Percentiles rank a stretch among this genome's conserved stretches.
phyloP scores from a whole-genome alignment of 2,888 invertebrate species.

The Lycia hirtaria region DNA sequence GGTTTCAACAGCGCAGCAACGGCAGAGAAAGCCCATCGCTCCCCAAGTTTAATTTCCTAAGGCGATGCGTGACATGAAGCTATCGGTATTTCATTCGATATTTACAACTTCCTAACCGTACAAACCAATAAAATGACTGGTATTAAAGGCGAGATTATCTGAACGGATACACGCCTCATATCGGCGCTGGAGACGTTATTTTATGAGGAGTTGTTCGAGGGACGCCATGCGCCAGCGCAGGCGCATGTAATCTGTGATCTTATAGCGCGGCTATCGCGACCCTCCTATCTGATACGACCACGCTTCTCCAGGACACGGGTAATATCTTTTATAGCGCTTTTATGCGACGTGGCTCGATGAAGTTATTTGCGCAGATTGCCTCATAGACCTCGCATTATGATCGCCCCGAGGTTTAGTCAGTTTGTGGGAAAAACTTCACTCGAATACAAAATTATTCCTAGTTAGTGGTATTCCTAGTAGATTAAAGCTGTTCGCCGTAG shows the following conservation, averaged over 20 bases:
- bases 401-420: conserved; percentile 32
- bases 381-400: conserved; percentile 45
- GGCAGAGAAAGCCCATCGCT: conserved; percentile 24
- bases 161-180: conserved; percentile 59
- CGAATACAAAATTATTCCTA: neutral
- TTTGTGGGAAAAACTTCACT: conserved; percentile 36
- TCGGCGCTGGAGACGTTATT: conserved; percentile 57
- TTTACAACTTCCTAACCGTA: conserved; percentile 58
- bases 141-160: conserved; percentile 59
- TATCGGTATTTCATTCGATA: conserved; percentile 42
- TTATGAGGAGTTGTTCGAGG: conserved; percentile 61
- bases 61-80: conserved; percentile 39
- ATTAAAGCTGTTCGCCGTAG: no score
- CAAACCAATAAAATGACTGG: conserved; percentile 53
- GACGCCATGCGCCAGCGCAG: conserved; percentile 53
- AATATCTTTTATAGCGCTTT: conserved; percentile 55
- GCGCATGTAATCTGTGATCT: conserved; percentile 57
- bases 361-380: conserved; percentile 62
- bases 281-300: conserved; percentile 59
- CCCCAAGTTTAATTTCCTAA: conserved; percentile 32
- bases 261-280: conserved; percentile 52
- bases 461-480: neutral
- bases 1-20: conserved; percentile 29
- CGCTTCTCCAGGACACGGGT: conserved; percentile 53
- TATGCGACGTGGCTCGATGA: conserved; percentile 56